phyloP scores from a whole-genome alignment of 2,888 invertebrate species.

The Nysson spinosus region DNA sequence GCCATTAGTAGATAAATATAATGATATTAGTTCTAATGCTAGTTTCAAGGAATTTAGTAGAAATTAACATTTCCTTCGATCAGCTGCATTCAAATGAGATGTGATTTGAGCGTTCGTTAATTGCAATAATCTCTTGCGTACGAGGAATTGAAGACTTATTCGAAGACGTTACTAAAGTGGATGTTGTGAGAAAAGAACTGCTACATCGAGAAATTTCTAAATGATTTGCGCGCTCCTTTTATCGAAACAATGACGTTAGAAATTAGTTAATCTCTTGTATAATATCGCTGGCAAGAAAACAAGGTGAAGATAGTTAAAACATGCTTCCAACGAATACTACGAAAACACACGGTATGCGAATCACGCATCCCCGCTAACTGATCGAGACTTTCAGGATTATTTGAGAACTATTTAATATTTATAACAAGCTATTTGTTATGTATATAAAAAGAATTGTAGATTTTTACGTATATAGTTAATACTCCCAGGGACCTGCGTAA shows the following conservation, averaged over 20 bases:
- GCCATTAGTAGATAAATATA: slow-evolving; percentile 70
- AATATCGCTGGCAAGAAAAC: slow-evolving; percentile 1
- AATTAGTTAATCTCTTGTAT: slow-evolving; percentile 13
- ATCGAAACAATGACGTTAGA: slow-evolving; percentile 4
- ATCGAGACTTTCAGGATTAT: slow-evolving; percentile 39
- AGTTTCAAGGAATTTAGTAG: slow-evolving; percentile 1
- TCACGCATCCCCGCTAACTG: slow-evolving; percentile 21
- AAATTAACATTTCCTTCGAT: slow-evolving; percentile 1
- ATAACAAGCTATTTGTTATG: slow-evolving; percentile 43
- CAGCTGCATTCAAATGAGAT: slow-evolving; percentile 17
- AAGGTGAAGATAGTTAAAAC: slow-evolving; percentile 16
- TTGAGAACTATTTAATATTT: slow-evolving; percentile 42
- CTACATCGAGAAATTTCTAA: neutral
- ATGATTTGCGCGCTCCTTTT: neutral
- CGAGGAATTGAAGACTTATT: slow-evolving; percentile 12
- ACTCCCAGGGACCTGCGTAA: slow-evolving; percentile 46
- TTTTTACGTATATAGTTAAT: slow-evolving; percentile 45
- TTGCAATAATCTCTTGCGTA: slow-evolving; percentile 10
- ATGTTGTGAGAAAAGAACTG: neutral
- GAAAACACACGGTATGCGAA: slow-evolving; percentile 4
- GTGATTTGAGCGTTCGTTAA: slow-evolving; percentile 20
- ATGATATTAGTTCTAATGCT: slow-evolving; percentile 9
- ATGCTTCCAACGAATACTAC: slow-evolving; percentile 50
- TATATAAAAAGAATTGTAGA: slow-evolving; percentile 52
- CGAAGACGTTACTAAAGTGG: slow-evolving; percentile 2